Evolutionary conservation across 2,797 vertebrate species (phyloP), one percentile per base, ranked within the genome.

Genomic region (Molothrus aeneus): DNA sequence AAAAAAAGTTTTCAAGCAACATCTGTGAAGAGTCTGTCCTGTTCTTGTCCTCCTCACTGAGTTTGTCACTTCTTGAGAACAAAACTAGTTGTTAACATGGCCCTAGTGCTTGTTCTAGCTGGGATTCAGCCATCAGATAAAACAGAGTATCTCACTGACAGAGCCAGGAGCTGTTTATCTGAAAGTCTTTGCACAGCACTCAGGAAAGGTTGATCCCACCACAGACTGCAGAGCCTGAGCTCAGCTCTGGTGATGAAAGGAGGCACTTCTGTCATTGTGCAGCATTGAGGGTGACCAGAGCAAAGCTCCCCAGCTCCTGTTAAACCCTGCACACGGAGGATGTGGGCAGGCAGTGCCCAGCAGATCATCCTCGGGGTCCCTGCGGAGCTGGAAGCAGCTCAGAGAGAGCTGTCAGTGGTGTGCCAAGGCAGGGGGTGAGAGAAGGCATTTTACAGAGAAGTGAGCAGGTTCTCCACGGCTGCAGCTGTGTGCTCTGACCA

Each of bases 251-350:
- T 53, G 60, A 20, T 56, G 75, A 25, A 38, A 66, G 17, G 25
- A 63, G 60, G 45, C 45, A 14, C 40, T 77, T 74, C 75, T 74
- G 45, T 45, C 56, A 2, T 2, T 22, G 53, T 63, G 57, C 74
- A 56, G 59, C 31, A 3, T 1, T 88, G 80, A 72, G 47, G 38
- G 60, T 47, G 38, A 43, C 26, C 59, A 36, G 78, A 90, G 72
- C 61, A 42, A 7, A 71, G 48, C 53, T 57, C 11, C 66, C 47
- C 31, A 31, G 47, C 66, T 82, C 13, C 4, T 25, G 9, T 18
- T 14, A 68, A 40, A 38, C 43, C 34, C n/a, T 69, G 48, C 57
- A 13, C 13, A 10, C 0, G 1, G 24, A 1, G 0, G 2, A 0
- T 59, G 32, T 72, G 20, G 38, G 36, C 8, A 6, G 38, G 36